Conservation (phyloP, 2,113 vertebrate species). For the Sebastes schlegelii region DNA sequence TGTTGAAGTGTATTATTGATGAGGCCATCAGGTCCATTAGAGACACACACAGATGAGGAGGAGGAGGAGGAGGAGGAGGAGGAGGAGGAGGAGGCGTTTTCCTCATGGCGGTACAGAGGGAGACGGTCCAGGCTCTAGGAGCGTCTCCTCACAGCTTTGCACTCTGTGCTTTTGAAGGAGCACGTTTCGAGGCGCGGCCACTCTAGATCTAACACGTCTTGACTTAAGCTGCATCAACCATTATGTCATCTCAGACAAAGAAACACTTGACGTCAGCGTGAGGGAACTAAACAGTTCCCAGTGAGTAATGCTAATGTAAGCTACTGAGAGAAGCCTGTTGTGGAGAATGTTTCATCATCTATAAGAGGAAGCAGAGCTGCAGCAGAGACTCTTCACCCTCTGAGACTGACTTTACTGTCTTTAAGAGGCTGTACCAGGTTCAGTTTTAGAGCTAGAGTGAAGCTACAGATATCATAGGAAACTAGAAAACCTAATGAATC, state of each 20-base stretch:
- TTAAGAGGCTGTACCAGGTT: no score
- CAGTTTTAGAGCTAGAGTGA: no score
- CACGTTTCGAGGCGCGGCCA: background rate
- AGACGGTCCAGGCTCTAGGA: background rate
- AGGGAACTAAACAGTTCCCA: constrained; percentile 25
- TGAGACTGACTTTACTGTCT: no score
- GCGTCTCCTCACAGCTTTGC: background rate
- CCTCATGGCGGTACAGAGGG: background rate
- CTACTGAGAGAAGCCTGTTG: background rate
- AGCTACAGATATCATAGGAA: no score
- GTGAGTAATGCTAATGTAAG: constrained; percentile 18
- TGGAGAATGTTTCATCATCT: background rate
- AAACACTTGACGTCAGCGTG: background rate
- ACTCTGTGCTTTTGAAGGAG: background rate
- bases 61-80: background rate
- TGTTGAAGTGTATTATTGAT: constrained; percentile 76
- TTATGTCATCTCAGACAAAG: constrained; percentile 42
- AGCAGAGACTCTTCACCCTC: no score
- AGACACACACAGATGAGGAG: constrained; percentile 10
- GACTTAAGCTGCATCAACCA: background rate
- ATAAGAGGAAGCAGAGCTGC: background rate
- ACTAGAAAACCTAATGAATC: no score
- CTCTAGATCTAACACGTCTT: constrained; percentile 2
- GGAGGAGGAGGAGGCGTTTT: background rate
- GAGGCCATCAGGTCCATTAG: constrained; percentile 64